Evolutionary conservation across 2,888 invertebrate genomes (phyloP).

Genomic region (Diachrysia chrysitis): DNA sequence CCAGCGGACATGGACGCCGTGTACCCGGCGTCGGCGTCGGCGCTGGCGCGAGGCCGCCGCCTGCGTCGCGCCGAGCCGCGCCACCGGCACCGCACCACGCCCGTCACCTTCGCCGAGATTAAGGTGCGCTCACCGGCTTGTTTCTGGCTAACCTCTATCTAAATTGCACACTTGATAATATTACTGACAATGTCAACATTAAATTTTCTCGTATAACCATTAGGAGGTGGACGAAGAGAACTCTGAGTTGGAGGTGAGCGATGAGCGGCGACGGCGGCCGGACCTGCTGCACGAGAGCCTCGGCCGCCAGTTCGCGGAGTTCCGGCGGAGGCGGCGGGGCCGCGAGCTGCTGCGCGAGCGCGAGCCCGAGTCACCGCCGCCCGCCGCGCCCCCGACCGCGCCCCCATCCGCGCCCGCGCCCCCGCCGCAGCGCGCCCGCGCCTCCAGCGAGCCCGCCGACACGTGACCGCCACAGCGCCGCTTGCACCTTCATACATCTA

Average conservation of each 20-base stretch:
- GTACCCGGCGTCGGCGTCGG: conserved; percentile 91
- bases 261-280: conserved; percentile 76
- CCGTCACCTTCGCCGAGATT: conserved; percentile 94
- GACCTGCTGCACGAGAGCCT: conserved; percentile 76
- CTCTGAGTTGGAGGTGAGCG: conserved; percentile 74
- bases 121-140: conserved; percentile 87
- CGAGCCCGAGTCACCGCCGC: conserved; percentile 52
- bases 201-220: neutral
- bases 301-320: conserved; percentile 84
- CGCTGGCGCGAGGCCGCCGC: conserved; percentile 86
- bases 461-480: conserved; percentile 15
- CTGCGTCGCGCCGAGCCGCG: conserved; percentile 68
- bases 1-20: conserved; percentile 89
- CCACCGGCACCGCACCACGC: conserved; percentile 91
- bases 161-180: neutral
- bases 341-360: conserved; percentile 63
- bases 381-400: conserved; percentile 1
- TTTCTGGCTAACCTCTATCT: neutral
- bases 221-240: conserved; percentile 93
- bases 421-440: conserved; percentile 48
- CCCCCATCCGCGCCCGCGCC: neutral
- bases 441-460: conserved; percentile 62
- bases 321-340: conserved; percentile 83
- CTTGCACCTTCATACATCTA: conserved; percentile 32
- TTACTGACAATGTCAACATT: neutral